phyloP scores from a whole-genome alignment of 2,113 vertebrate genomes.

The Leucopsar rothschildi region DNA sequence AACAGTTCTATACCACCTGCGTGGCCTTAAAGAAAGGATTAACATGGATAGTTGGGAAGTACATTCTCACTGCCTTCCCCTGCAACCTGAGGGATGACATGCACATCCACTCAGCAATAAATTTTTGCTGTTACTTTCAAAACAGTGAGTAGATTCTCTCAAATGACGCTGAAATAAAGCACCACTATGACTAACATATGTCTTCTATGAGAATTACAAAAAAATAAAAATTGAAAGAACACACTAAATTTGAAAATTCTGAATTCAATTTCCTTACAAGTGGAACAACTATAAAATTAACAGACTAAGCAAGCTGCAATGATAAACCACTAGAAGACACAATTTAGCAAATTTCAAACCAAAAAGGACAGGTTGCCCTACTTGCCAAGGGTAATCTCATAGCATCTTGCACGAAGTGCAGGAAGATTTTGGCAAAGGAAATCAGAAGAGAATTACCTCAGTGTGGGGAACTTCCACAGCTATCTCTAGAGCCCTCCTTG shows the following conservation, averaged over 20 bases:
- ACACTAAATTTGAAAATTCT: neutral
- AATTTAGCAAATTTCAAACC: neutral
- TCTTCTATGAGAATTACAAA: neutral
- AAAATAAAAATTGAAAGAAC: neutral
- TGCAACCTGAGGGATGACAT: neutral
- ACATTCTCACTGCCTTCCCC: neutral
- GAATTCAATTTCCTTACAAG: neutral
- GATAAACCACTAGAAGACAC: neutral
- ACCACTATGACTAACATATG: neutral
- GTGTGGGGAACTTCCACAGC: neutral
- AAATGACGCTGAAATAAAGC: neutral
- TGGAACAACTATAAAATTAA: neutral
- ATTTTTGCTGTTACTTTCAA: neutral
- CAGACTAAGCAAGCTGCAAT: neutral
- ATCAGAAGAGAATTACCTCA: conserved; percentile 1
- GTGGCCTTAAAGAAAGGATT: neutral
- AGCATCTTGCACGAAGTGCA: neutral
- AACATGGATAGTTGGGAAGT: neutral
- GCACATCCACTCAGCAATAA: neutral
- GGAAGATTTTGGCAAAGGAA: neutral
- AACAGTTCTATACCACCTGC: neutral
- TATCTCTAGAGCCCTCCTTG: conserved; percentile 4
- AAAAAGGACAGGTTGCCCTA: neutral
- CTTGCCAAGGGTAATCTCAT: neutral
- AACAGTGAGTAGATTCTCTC: neutral